A percentile compares a stretch with the other conserved stretches of the same genome.
These are phyloP conservation scores for Eriocheir sinensis DNA, from an alignment of 1,140 invertebrate species.

Conservation along the genomic window DNA sequence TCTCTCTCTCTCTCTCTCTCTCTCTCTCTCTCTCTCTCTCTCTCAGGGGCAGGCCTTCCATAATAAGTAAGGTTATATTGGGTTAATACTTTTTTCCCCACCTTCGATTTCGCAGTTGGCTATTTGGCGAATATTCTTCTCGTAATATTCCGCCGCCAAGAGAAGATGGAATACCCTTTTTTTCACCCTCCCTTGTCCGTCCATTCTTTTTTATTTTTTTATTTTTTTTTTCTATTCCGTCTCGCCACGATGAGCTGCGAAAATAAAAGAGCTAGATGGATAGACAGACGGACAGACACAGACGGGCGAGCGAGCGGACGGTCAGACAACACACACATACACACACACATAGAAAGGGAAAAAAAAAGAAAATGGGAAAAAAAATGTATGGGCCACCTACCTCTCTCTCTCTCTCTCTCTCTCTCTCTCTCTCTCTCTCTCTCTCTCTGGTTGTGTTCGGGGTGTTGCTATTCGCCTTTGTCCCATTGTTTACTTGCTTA, in stretches of 20 bases:
- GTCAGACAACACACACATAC: not conserved
- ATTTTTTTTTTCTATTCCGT: constrained; percentile 30
- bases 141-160: not conserved
- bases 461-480: constrained; percentile 3
- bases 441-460: not conserved
- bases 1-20: constrained; percentile 44
- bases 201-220: no score
- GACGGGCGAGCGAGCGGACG: not conserved
- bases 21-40: constrained; percentile 32
- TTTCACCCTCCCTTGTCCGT: no score
- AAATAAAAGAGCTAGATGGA: not conserved
- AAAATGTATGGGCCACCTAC: not conserved
- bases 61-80: constrained; percentile 17
- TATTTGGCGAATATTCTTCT: not conserved
- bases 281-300: not conserved
- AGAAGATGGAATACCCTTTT: not conserved
- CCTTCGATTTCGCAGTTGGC: not conserved
- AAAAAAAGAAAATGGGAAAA: not conserved
- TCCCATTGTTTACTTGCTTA: not conserved
- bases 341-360: not conserved
- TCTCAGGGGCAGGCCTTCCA: not conserved
- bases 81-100: not conserved
- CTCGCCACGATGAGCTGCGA: constrained; percentile 24
- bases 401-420: not conserved
- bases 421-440: not conserved